Percentiles rank a stretch among this genome's conserved stretches.
Conservation (phyloP, 2,888 invertebrate species). For the Leistus spinibarbis region DNA sequence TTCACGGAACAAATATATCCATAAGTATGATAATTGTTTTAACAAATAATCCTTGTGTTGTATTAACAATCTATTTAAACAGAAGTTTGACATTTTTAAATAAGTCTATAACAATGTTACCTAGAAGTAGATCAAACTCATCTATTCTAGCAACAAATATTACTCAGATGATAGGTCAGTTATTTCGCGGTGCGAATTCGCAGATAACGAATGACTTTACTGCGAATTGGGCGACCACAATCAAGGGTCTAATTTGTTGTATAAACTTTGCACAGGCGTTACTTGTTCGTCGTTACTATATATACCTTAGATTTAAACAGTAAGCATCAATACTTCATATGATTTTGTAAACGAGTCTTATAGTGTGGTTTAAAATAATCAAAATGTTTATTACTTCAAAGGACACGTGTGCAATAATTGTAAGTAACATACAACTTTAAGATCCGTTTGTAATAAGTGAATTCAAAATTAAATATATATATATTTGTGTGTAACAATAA, state of each 20-base stretch:
- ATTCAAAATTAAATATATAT: no score
- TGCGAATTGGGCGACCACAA: neutral
- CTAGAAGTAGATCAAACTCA: neutral
- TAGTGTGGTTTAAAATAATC: neutral
- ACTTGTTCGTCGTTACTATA: neutral
- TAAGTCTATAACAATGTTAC: neutral
- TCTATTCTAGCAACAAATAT: neutral
- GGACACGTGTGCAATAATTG: neutral
- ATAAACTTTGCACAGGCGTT: neutral
- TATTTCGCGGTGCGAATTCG: neutral
- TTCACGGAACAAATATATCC: neutral
- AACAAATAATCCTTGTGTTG: neutral
- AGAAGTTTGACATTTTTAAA: neutral
- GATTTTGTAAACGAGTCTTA: neutral
- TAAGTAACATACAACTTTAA: neutral
- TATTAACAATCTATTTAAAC: neutral
- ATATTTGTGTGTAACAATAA: neutral
- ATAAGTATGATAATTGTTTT: neutral
- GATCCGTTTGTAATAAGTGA: neutral
- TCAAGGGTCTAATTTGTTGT: conserved; percentile 13
- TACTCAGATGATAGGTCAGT: neutral
- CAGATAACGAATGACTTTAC: neutral
- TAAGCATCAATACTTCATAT: neutral
- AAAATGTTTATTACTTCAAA: neutral
- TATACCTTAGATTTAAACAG: neutral